phyloP scores from a whole-genome alignment of 2,113 vertebrate genomes.

The Emydura subglobosa region DNA sequence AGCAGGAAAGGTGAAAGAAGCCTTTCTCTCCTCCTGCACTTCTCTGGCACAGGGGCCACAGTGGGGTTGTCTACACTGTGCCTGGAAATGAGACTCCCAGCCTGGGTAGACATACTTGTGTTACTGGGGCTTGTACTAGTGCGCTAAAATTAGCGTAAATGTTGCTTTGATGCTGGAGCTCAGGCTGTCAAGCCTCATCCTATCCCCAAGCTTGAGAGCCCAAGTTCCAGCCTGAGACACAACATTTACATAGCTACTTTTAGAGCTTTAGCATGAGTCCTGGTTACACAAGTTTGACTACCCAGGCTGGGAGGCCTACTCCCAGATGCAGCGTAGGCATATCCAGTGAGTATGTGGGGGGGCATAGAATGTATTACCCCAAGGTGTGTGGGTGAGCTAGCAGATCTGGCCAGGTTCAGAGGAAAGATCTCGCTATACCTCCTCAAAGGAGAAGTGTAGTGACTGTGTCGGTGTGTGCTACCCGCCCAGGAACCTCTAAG shows the following conservation, averaged over 20 bases:
- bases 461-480: not conserved
- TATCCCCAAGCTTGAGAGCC: not conserved
- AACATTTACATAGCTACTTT: not conserved
- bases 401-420: not conserved
- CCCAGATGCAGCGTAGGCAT: not conserved
- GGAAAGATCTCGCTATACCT: too few relatives aligned
- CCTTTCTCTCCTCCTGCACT: not conserved
- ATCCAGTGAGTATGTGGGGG: not conserved
- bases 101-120: too few relatives aligned
- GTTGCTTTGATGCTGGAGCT: not conserved
- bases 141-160: not conserved
- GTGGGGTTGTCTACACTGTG: not conserved
- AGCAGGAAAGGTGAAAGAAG: not conserved
- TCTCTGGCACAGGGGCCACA: not conserved
- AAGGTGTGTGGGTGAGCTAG: not conserved
- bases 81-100: not conserved
- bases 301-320: not conserved
- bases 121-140: not conserved
- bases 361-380: not conserved
- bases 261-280: not conserved
- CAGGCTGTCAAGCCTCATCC: not conserved
- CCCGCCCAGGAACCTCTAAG: not conserved
- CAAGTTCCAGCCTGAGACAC: not conserved
- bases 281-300: not conserved
- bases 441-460: not conserved